Base-by-base conservation (phyloP, 2,113 vertebrate genomes). In the Accipiter cooperii region DNA sequence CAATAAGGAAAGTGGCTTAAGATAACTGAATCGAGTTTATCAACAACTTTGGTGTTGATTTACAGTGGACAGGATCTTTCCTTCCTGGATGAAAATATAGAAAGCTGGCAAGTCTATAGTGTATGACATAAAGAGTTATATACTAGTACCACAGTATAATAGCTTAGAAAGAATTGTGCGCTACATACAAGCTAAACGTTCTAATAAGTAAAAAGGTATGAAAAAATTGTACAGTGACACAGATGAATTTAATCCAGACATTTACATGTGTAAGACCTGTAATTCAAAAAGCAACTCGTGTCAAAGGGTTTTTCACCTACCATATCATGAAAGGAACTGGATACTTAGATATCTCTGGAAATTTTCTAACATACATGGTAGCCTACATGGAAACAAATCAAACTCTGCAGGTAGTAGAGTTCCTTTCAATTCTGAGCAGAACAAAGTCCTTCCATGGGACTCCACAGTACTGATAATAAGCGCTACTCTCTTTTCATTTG, bases 111-210 rank as follows among this genome's bases (percentile, higher is more conserved):
- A 54, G 33, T 28, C 42, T 68, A 4, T 1, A 17, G 34, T 3
- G 21, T 63, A 17, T 13, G 64, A 36, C 31, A 36, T 31, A 31
- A 38, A 38, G 38, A 69, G 15, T 44, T 52, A 18, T 28, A 26
- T 55, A 17, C 25, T 64, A 25, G 17, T 17, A 4, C 5, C 21
- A 14, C 24, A 20, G 26, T 15, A 14, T 1, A 20, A 18, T 18
- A 54, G n/a, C 51, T 70, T 42, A 24, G 80, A 86, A 85, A 46
- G 29, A 17, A 22, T 7, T 79, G n/a, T 38, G 25, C 16, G 11
- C 61, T 5, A 3, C 26, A 9, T 10, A 34, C 1, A 6, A 31
- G 34, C 4, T 8, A 42, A 69, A 46, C 1, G 5, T 29, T 38
- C 15, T 54, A 58, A 26, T 19, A 34, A 28, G 11, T 18, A 36